phyloP scores from a whole-genome alignment of 2,797 vertebrate species.

The Melanotaenia pygmaea region DNA sequence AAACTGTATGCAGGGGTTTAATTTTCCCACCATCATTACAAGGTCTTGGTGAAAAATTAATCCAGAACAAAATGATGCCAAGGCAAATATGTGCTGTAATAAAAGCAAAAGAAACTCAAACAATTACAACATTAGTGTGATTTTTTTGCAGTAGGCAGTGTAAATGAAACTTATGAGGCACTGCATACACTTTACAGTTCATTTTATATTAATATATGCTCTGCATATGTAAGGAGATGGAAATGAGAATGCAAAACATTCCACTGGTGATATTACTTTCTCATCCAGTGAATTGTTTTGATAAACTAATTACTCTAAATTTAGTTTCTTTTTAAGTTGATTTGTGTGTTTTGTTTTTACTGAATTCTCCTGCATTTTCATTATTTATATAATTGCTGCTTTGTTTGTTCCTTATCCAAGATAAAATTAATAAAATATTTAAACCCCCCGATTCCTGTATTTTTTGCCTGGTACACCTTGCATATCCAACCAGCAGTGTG shows the following conservation, averaged over 20 bases:
- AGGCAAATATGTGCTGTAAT: neutral
- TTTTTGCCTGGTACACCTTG: neutral
- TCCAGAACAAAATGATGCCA: neutral
- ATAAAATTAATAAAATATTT: conserved; percentile 11
- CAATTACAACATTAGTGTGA: neutral
- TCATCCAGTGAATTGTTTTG: neutral
- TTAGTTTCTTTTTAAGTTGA: neutral
- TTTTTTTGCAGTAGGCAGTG: neutral
- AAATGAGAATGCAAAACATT: neutral
- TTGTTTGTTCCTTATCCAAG: conserved; percentile 17
- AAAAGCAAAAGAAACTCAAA: neutral
- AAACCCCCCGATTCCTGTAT: neutral
- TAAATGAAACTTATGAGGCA: neutral
- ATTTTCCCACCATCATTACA: neutral
- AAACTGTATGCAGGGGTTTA: neutral
- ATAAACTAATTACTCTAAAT: neutral
- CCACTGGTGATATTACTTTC: neutral
- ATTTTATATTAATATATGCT: neutral
- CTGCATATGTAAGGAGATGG: neutral
- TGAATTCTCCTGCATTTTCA: neutral
- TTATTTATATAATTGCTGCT: conserved; percentile 3
- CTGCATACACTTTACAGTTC: neutral
- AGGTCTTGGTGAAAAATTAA: neutral
- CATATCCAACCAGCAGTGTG: conserved; percentile 23
- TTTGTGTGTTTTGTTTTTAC: neutral